phyloP scores from a whole-genome alignment of 2,113 vertebrate genomes.

The Psittacara wagleri region DNA sequence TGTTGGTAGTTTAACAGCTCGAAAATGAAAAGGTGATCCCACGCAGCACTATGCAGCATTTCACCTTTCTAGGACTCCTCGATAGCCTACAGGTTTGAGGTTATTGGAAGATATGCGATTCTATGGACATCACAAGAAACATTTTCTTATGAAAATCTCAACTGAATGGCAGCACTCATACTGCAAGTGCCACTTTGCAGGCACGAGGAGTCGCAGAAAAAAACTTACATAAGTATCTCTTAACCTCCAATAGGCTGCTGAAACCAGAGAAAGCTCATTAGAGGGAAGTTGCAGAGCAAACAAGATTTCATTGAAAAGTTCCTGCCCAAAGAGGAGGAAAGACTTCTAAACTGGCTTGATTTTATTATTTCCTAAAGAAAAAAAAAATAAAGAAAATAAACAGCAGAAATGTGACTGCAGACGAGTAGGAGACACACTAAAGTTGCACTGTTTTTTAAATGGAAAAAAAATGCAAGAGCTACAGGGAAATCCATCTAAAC shows the following conservation, averaged over 20 bases:
- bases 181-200: neutral
- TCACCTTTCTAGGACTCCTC: neutral
- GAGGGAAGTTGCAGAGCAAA: neutral
- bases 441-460: neutral
- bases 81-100: neutral
- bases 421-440: neutral
- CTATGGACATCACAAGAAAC: neutral
- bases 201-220: neutral
- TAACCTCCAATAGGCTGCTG: neutral
- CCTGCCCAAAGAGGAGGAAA: neutral
- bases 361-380: neutral
- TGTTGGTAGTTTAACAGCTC: neutral
- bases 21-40: neutral
- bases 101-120: accelerated
- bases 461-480: neutral
- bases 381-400: neutral
- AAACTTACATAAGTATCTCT: neutral
- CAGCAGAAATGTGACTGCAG: neutral
- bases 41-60: neutral
- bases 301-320: neutral
- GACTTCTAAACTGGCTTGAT: neutral
- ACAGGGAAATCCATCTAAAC: neutral
- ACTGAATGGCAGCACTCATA: neutral
- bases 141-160: neutral
- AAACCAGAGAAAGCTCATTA: neutral